Percentiles rank a stretch among this genome's conserved stretches.
Conservation (phyloP, 2,888 invertebrate genomes). For the Mesopsocus fuscifrons region DNA sequence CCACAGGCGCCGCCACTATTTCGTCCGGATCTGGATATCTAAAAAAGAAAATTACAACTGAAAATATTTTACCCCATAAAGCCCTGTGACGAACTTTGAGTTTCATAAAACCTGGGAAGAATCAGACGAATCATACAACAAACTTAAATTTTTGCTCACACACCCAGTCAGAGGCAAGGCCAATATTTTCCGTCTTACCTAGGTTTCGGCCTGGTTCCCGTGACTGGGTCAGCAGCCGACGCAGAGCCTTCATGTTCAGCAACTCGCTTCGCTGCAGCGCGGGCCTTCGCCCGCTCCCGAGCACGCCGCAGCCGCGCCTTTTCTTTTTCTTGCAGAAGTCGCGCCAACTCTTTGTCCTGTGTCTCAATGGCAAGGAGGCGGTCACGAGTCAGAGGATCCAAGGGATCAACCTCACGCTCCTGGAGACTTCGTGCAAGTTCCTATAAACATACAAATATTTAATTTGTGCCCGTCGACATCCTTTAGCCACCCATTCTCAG, state of each 20-base stretch:
- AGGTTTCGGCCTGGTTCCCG: too few relatives aligned
- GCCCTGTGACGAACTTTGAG: too few relatives aligned
- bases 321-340: conserved; percentile 55
- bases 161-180: too few relatives aligned
- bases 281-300: conserved; percentile 44
- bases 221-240: too few relatives aligned
- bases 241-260: conserved; percentile 1
- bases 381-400: conserved; percentile 33
- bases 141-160: too few relatives aligned
- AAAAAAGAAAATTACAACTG: conserved; percentile 20
- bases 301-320: conserved; percentile 48
- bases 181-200: too few relatives aligned
- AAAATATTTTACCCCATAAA: too few relatives aligned
- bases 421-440: conserved; percentile 55
- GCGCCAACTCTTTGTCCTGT: conserved; percentile 58
- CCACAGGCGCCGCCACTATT: conserved; percentile 22
- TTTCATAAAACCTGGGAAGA: too few relatives aligned
- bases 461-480: too few relatives aligned
- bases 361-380: conserved; percentile 55
- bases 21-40: conserved; percentile 25
- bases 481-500: too few relatives aligned
- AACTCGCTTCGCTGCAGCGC: conserved; percentile 30
- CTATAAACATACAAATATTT: conserved; percentile 25
- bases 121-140: too few relatives aligned
- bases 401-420: conserved; percentile 46